A percentile compares a stretch with the other conserved stretches of the same genome.
phyloP scores from a whole-genome alignment of 2,113 vertebrate genomes.

The Cochlearius cochlearius region DNA sequence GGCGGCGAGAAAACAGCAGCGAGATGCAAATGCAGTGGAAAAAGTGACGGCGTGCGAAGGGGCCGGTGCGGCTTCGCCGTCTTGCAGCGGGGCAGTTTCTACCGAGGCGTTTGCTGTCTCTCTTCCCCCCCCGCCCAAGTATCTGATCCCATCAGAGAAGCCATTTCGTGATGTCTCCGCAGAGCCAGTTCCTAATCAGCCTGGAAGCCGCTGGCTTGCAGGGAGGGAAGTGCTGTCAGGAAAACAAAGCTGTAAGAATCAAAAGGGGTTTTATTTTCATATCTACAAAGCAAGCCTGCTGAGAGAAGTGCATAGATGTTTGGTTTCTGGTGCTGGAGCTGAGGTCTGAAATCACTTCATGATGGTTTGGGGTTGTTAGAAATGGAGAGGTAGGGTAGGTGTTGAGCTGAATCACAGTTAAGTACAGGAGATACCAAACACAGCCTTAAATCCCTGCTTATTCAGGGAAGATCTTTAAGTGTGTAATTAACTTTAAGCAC shows the following conservation, averaged over 20 bases:
- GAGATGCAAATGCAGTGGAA: conserved; percentile 72
- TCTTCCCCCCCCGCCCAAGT: not conserved
- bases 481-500: not conserved
- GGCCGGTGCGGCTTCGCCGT: not conserved
- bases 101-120: not conserved
- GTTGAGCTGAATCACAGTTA: not conserved
- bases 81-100: not conserved
- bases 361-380: not conserved
- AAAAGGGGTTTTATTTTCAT: not conserved
- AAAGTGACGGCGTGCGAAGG: conserved; percentile 17
- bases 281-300: not conserved
- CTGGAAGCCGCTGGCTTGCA: not conserved
- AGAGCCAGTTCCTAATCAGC: not conserved
- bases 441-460: not conserved
- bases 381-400: not conserved
- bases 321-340: not conserved
- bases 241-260: not conserved
- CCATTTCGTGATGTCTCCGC: not conserved
- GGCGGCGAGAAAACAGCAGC: conserved; percentile 4
- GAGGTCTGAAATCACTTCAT: not conserved
- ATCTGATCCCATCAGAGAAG: not conserved
- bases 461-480: not conserved
- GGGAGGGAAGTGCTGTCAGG: not conserved
- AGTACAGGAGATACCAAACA: not conserved
- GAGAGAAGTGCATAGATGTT: not conserved